A percentile compares a stretch with the other conserved stretches of the same genome.
phyloP scores from a whole-genome alignment of 2,113 vertebrate species.

The Tragelaphus buxtoni region DNA sequence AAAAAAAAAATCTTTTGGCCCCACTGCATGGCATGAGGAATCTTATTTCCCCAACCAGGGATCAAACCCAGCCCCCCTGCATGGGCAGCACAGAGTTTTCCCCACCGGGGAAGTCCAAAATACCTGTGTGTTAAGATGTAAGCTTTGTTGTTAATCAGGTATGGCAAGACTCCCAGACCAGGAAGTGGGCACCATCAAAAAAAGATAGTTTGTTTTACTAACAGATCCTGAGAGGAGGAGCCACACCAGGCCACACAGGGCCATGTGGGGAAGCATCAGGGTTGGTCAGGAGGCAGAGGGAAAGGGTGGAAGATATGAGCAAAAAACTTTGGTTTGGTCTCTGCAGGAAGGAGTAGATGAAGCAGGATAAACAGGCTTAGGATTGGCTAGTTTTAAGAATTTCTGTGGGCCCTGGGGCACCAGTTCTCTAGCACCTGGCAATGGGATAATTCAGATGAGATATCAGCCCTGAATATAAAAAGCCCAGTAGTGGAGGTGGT shows the following conservation, averaged over 20 bases:
- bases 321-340: background rate
- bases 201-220: background rate
- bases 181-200: background rate
- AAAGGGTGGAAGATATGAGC: background rate
- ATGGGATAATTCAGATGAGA: background rate
- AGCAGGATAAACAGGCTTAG: background rate
- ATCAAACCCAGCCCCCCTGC: background rate
- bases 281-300: background rate
- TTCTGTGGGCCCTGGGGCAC: background rate
- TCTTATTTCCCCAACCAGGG: background rate
- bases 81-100: background rate
- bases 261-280: background rate
- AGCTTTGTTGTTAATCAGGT: background rate
- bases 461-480: background rate
- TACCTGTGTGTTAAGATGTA: background rate
- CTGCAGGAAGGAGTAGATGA: background rate
- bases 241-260: too few relatives aligned
- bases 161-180: background rate
- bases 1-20: background rate
- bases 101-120: background rate
- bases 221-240: background rate
- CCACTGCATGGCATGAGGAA: background rate
- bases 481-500: background rate
- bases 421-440: background rate
- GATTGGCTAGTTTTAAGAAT: background rate